Percentiles rank a stretch among this genome's conserved stretches.
phyloP scores from a whole-genome alignment of 2,888 invertebrate genomes.

The Cheilosia scutellata region DNA sequence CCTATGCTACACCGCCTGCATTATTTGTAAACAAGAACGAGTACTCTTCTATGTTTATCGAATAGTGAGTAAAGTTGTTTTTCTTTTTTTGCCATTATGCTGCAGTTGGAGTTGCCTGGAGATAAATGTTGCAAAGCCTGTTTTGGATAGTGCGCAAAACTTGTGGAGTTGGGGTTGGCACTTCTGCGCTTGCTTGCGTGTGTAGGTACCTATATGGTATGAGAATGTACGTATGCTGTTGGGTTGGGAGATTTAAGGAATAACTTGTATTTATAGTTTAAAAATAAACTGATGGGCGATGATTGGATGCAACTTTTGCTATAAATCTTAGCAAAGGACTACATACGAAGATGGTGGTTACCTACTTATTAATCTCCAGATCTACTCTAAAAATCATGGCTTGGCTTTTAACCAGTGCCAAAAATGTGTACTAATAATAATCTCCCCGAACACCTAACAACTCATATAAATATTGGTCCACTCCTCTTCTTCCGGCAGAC shows the following conservation, averaged over 20 bases:
- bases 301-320: neutral
- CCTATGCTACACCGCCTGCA: too few relatives aligned
- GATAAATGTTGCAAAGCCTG: constrained; percentile 68
- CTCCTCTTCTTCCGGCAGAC: too few relatives aligned
- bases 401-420: too few relatives aligned
- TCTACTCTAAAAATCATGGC: too few relatives aligned
- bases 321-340: neutral
- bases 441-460: too few relatives aligned
- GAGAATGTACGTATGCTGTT: neutral
- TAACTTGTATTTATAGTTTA: constrained; percentile 39
- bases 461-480: too few relatives aligned
- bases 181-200: neutral
- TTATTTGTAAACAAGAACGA: too few relatives aligned
- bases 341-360: too few relatives aligned
- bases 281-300: neutral
- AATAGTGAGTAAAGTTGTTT: neutral
- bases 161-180: constrained; percentile 8
- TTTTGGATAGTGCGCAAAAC: constrained; percentile 57
- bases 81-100: constrained; percentile 8
- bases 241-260: constrained; percentile 18
- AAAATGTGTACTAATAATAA: too few relatives aligned
- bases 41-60: too few relatives aligned
- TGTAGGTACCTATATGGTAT: neutral
- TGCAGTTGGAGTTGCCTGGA: constrained; percentile 21
- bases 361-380: too few relatives aligned